Base-by-base conservation (phyloP, 2,797 vertebrate genomes). In the Trachops cirrhosus region DNA sequence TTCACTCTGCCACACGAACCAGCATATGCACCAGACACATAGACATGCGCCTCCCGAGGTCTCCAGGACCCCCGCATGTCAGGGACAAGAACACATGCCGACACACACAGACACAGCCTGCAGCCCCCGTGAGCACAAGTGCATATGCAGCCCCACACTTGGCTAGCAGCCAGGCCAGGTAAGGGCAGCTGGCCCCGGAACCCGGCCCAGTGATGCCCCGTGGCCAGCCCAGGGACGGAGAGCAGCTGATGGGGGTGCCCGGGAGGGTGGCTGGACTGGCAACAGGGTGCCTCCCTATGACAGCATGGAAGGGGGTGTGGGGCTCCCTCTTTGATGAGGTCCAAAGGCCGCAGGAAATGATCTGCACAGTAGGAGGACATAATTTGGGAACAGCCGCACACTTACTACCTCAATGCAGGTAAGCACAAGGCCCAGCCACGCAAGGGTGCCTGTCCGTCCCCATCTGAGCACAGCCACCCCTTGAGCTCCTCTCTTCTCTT, bases 41-140 rank as follows among this genome's bases (percentile, higher is more conserved):
- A 0, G 32, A 48, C 15, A 10, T 0, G 15, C 18, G 9, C n/a
- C 19, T 22, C 50, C 70, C 0, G 0, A 46, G 52, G 10, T 16
- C 54, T 70, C 37, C 48, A 12, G 62, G 52, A 57, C 7, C n/a
- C 52, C 6, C 0, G 0, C 0, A 1, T 21, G 14, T 39, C 24
- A 4, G 19, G 21, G n/a, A 46, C 4, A 14, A 73, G 39, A 71
- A 48, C 74, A 41, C 0, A 0, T 26, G n/a, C 37, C 16, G 24
- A 74, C 29, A 4, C 4, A 7, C 9, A 41, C 19, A 8, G 18
- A 73, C 50, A 7, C 6, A 12, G 34, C 34, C 57, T 16, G 19
- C 14, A 34, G 48, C 48, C 50, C 34, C 50, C 9, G 3, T 62
- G 59, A 62, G 59, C 5, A 19, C 34, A 21, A 39, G 37, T 1